A percentile compares a stretch with the other conserved stretches of the same genome.
phyloP scores from a whole-genome alignment of 30 jellyfish, hydroid and myxozoan species.

The Aurelia aurita complex sp. Pacific region DNA sequence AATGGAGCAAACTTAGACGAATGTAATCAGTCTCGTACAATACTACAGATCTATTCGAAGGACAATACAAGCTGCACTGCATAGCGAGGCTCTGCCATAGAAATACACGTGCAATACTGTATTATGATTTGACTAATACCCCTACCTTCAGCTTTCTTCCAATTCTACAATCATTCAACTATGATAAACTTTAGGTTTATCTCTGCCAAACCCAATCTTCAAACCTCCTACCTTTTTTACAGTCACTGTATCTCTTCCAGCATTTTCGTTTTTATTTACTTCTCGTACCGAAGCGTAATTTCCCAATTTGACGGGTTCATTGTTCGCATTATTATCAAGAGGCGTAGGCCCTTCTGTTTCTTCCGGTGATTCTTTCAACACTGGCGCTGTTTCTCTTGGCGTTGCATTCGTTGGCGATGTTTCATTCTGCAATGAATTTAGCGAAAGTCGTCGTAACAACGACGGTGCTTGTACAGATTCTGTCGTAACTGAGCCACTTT shows the following conservation, averaged over 20 bases:
- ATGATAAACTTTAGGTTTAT: slow-evolving; percentile 33
- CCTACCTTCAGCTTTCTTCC: too few species aligned
- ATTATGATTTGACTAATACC: too few species aligned
- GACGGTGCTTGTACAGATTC: slow-evolving; percentile 51
- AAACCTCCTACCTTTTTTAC: slow-evolving; percentile 51
- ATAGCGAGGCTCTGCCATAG: too few species aligned
- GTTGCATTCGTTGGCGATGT: not conserved
- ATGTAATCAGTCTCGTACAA: too few species aligned
- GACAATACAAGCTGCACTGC: too few species aligned
- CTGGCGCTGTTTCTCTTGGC: not conserved
- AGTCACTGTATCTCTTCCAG: slow-evolving; percentile 41
- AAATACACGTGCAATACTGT: too few species aligned
- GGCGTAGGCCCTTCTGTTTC: too few species aligned
- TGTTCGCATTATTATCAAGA: not conserved
- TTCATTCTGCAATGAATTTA: slow-evolving; percentile 6
- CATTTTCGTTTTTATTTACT: slow-evolving; percentile 14
- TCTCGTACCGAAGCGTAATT: slow-evolving; percentile 39
- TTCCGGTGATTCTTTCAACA: too few species aligned
- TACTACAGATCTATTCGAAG: too few species aligned
- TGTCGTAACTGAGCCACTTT: slow-evolving; percentile 7
- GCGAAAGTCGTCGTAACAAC: slow-evolving; percentile 46
- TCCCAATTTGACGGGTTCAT: slow-evolving; percentile 7
- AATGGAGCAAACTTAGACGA: too few species aligned
- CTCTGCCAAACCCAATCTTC: slow-evolving; percentile 47
- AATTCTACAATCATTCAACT: not conserved